A percentile compares a stretch with the other conserved stretches of the same genome.
phyloP scores from a whole-genome alignment of 64 coral and sea anemone species.

The Actinia equina region DNA sequence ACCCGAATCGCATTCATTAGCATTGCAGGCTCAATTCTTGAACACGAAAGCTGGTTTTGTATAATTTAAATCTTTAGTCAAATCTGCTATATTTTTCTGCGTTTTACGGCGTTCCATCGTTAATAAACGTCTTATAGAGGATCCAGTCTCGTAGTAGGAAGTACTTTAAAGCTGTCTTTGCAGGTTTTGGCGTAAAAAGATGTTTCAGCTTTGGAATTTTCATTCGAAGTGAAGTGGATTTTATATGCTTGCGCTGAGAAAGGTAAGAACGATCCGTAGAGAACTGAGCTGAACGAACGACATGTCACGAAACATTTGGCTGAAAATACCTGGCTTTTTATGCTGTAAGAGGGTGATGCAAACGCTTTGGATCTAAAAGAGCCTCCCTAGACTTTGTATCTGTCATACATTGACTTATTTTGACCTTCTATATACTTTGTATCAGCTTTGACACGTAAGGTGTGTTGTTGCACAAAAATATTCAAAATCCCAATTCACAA shows the following conservation, averaged over 20 bases:
- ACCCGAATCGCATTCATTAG: no score
- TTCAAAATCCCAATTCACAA: background rate
- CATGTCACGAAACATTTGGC: background rate
- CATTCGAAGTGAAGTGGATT: background rate
- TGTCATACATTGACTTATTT: background rate
- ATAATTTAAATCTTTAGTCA: background rate
- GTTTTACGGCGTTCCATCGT: background rate
- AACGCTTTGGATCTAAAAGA: background rate
- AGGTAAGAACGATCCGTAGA: background rate
- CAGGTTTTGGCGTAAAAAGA: background rate
- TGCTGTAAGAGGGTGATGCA: background rate
- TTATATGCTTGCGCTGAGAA: background rate
- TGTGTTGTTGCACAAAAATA: background rate
- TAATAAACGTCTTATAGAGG: background rate
- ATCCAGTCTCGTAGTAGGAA: background rate
- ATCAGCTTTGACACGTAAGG: no score
- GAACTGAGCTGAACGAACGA: background rate
- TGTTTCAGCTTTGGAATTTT: constrained; percentile 18
- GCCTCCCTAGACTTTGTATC: background rate
- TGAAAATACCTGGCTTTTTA: background rate
- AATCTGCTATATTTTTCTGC: constrained; percentile 14
- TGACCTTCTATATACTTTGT: no score
- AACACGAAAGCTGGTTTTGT: constrained; percentile 4
- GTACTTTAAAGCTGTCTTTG: background rate
- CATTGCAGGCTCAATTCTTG: background rate